Evolutionary conservation across 1,140 invertebrate genomes (phyloP).

Genomic region (Hycleus cichorii): DNA sequence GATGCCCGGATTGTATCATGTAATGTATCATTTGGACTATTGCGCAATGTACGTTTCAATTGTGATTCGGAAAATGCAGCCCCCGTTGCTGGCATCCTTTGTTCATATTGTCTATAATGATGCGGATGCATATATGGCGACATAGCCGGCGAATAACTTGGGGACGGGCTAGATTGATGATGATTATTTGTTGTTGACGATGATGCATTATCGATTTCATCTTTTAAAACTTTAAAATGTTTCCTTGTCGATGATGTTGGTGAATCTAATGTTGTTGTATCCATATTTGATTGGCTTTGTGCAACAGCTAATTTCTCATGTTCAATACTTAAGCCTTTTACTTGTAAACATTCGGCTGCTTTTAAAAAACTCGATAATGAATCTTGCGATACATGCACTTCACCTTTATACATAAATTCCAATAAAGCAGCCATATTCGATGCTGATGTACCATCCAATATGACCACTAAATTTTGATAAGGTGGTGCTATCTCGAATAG

Average conservation of each 20-base stretch:
- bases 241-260: constrained; percentile 16
- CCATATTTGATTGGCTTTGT: constrained; percentile 48
- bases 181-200: constrained; percentile 27
- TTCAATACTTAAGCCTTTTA: constrained; percentile 71
- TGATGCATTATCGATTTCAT: constrained; percentile 35
- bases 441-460: constrained; percentile 78
- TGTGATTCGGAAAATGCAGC: constrained; percentile 46
- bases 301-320: constrained; percentile 65
- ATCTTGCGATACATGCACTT: constrained; percentile 85
- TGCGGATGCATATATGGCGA: constrained; percentile 42
- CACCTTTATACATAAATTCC: constrained; percentile 91
- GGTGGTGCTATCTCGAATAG: constrained; percentile 81
- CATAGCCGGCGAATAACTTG: constrained; percentile 41
- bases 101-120: constrained; percentile 41
- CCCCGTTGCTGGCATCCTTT: constrained; percentile 40
- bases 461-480: constrained; percentile 74
- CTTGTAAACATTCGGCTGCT: constrained; percentile 81
- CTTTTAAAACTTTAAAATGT: constrained; percentile 30
- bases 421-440: constrained; percentile 83
- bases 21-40: constrained; percentile 43
- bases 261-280: constrained; percentile 27
- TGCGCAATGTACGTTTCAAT: constrained; percentile 42
- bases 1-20: constrained; percentile 51
- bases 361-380: constrained; percentile 82
- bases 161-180: constrained; percentile 37